Base-by-base conservation (phyloP, 1,140 invertebrate species). In the Megathymus violae region DNA sequence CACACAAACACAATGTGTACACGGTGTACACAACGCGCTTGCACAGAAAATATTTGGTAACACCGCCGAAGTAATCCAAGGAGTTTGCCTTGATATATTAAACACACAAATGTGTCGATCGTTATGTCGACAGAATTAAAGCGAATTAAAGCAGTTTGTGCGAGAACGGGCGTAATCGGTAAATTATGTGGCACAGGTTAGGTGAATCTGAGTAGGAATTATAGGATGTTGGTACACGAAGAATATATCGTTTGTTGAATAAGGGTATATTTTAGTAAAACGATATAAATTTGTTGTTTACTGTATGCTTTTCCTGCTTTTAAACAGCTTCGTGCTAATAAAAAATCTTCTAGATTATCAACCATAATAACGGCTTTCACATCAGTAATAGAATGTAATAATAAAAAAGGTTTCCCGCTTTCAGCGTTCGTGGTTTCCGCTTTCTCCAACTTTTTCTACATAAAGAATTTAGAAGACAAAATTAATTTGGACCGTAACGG, bases 1-100 rank as follows among this genome's bases (percentile, higher is more conserved):
- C 71, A 78, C 67, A 69, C 65, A 77, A 59, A 67, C 58, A 68
- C 77, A 36, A 41, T 58, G 71, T 81, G 79, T 81, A 76, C 75
- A 68, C 60, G 70, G 67, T 62, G 66, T 64, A 85, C 75, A 82
- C 80, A 84, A 44, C 38, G 10, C 69, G 78, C 77, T 85, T 81
- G 74, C 78, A 79, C 74, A 71, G 69, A 85, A 85, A 88, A 88
- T 88, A 88, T 86, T 86, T 88, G 80, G 82, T 78, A 82, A 88
- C 78, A 69, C 74, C 74, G 63, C 66, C 67, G 72, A 78, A 79
- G 83, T 85, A 84, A 86, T 80, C 82, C 71, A 73, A 84, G 76
- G 72, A 78, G 82, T 85, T 82, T 85, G 77, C 78, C 76, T 83
- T 84, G 78, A 84, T 79, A 81, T 77, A 79, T 79, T 82, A 79